These are phyloP conservation scores for Drepanosiphum platanoidis DNA, from an alignment of 2,888 invertebrate species.

Conservation along the genomic window DNA sequence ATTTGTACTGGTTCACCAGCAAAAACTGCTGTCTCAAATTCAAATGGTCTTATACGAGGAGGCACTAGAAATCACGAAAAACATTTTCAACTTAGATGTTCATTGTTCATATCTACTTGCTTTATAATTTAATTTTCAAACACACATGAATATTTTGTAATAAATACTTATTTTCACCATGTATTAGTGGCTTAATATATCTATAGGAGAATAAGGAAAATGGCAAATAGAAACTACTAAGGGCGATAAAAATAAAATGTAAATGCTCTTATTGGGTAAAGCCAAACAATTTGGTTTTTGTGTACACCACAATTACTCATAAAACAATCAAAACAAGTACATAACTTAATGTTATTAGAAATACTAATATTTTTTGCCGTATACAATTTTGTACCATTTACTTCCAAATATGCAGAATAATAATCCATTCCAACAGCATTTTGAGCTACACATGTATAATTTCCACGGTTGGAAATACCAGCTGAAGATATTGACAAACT, in stretches of 20 bases:
- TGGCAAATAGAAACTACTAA: neutral
- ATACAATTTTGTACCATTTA: conserved; percentile 43
- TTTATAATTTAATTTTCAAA: neutral
- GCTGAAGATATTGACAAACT: conserved; percentile 65
- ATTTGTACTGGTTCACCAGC: conserved; percentile 75
- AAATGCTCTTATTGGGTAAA: neutral
- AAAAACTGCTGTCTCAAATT: conserved; percentile 71
- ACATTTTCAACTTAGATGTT: neutral
- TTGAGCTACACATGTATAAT: conserved; percentile 67
- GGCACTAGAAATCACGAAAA: conserved; percentile 70
- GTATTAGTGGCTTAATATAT: neutral
- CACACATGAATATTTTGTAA: neutral
- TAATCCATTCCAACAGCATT: conserved; percentile 75
- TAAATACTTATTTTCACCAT: neutral
- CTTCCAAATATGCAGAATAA: conserved; percentile 71
- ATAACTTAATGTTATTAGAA: conserved; percentile 4
- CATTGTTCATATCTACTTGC: neutral
- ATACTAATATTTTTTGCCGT: neutral
- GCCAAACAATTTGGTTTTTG: neutral
- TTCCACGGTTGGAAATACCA: conserved; percentile 66
- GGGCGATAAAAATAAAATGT: neutral
- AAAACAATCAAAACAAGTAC: neutral
- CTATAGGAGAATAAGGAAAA: conserved; percentile 22
- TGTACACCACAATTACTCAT: neutral
- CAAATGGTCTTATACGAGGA: conserved; percentile 76